These are phyloP conservation scores for Lutraria rhynchaena DNA, from an alignment of 1,140 invertebrate genomes.

Conservation along the genomic window DNA sequence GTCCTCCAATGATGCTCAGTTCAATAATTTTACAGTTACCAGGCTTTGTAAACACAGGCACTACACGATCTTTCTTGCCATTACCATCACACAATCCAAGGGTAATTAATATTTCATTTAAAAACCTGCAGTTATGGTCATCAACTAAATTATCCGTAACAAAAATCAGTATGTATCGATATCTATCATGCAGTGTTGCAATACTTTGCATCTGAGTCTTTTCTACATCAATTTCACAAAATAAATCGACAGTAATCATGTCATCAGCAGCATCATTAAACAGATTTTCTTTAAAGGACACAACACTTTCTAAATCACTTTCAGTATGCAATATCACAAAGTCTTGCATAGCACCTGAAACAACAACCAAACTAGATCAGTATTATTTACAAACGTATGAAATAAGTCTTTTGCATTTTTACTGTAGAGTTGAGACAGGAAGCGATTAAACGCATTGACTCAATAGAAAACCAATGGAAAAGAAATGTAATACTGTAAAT, in stretches of 20 bases:
- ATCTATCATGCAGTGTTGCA: background rate
- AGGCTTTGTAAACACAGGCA: background rate
- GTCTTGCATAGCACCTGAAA: background rate
- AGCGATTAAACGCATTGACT: too few relatives aligned
- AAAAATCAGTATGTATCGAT: slow-evolving; percentile 1
- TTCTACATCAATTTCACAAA: background rate
- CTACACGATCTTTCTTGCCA: slow-evolving; percentile 1
- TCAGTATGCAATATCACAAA: slow-evolving; percentile 5
- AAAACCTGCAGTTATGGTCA: background rate
- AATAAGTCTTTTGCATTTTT: too few relatives aligned
- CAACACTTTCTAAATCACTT: background rate
- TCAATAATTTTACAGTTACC: too few relatives aligned
- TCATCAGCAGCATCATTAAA: background rate
- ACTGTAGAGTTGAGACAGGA: too few relatives aligned
- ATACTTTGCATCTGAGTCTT: background rate
- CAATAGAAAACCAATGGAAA: too few relatives aligned
- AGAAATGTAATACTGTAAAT: too few relatives aligned
- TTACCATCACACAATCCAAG: background rate
- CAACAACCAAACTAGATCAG: too few relatives aligned
- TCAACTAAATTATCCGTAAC: slow-evolving; percentile 1
- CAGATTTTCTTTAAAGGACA: background rate
- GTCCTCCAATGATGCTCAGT: too few relatives aligned
- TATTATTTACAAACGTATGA: too few relatives aligned
- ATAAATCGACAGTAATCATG: too few relatives aligned
- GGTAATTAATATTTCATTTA: background rate